Percentiles rank a stretch among this genome's conserved stretches.
These are phyloP conservation scores for Aromia moschata DNA, from an alignment of 2,888 invertebrate species.

Conservation along the genomic window DNA sequence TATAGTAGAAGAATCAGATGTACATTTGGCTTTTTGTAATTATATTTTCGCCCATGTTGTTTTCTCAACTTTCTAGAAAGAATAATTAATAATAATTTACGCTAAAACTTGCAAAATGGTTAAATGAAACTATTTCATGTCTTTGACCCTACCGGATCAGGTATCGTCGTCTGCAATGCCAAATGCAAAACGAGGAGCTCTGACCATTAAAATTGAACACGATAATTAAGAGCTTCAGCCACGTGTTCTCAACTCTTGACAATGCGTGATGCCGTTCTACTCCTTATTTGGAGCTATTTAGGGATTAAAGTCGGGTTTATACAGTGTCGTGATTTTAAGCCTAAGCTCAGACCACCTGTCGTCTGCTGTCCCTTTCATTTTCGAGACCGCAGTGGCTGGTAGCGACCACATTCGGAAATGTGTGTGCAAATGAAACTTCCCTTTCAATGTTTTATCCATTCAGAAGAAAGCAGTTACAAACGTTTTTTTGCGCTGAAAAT, in stretches of 20 bases:
- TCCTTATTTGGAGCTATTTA: conserved; percentile 9
- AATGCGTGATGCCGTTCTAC: neutral
- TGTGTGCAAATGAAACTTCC: neutral
- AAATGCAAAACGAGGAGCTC: conserved; percentile 5
- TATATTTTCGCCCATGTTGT: too few species aligned
- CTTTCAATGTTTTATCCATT: neutral
- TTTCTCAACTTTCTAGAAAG: too few species aligned
- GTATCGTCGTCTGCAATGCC: neutral
- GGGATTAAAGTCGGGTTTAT: conserved; percentile 14
- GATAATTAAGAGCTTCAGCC: conserved; percentile 8
- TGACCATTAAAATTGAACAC: neutral
- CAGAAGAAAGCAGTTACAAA: too few species aligned
- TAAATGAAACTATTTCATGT: too few species aligned
- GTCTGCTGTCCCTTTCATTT: conserved; percentile 7
- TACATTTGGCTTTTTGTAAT: too few species aligned
- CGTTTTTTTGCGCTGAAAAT: too few species aligned
- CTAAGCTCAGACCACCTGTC: conserved; percentile 13
- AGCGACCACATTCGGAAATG: neutral
- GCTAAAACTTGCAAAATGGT: too few species aligned
- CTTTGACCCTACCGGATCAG: too few species aligned
- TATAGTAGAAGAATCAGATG: too few species aligned
- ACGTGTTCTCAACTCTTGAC: conserved; percentile 10
- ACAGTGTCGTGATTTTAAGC: conserved; percentile 1
- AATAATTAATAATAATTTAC: too few species aligned
- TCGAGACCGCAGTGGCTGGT: neutral